phyloP scores from a whole-genome alignment of 64 coral and sea anemone species.

The Montipora cactus region DNA sequence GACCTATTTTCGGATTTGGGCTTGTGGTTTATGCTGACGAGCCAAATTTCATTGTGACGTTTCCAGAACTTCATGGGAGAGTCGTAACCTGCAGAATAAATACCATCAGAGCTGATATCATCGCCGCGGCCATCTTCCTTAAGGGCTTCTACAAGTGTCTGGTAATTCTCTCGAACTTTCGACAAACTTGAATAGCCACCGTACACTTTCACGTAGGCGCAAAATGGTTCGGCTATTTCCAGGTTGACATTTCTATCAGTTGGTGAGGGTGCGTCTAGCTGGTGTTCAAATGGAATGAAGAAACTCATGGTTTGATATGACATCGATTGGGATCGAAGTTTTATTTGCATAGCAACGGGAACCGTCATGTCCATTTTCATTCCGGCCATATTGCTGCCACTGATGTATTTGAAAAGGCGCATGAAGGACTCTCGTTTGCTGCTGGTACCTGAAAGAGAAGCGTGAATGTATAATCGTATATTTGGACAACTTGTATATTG shows the following conservation, averaged over 20 bases:
- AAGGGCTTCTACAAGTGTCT: conserved; percentile 42
- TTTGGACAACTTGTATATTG: too few species aligned
- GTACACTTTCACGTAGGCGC: conserved; percentile 74
- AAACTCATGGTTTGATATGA: conserved; percentile 81
- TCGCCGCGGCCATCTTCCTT: conserved; percentile 73
- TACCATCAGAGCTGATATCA: conserved; percentile 58
- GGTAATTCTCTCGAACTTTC: conserved; percentile 38
- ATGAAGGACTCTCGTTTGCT: conserved; percentile 60
- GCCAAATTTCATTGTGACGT: conserved; percentile 93
- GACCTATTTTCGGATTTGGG: not conserved
- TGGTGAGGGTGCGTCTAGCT: conserved; percentile 70
- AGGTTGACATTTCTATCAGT: conserved; percentile 42
- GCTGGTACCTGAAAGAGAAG: not conserved
- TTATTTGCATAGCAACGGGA: conserved; percentile 71
- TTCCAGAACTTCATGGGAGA: conserved; percentile 58
- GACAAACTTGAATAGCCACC: conserved; percentile 50
- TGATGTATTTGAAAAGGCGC: conserved; percentile 83
- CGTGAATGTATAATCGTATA: too few species aligned
- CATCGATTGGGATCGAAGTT: conserved; percentile 49
- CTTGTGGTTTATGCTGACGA: conserved; percentile 62
- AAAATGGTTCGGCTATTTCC: conserved; percentile 33
- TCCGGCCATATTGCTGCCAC: conserved; percentile 45
- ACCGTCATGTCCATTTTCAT: conserved; percentile 80
- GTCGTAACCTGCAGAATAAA: conserved; percentile 78
- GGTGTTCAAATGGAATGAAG: conserved; percentile 78